phyloP scores from a whole-genome alignment of 1,140 invertebrate genomes.

The Aphelenchoides besseyi region DNA sequence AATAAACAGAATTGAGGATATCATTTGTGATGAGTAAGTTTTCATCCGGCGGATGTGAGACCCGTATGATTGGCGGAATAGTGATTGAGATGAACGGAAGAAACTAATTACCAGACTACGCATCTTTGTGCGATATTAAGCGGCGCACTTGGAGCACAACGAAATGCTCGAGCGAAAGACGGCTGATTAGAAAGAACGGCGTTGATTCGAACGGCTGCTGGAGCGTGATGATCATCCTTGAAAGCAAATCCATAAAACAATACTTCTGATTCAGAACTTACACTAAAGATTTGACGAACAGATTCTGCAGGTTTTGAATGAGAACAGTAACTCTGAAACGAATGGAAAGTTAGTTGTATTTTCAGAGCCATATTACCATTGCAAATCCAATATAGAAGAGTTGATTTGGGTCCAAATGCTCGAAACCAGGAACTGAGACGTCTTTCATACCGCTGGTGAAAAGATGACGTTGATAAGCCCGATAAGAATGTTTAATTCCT shows the following conservation, averaged over 20 bases:
- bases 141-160: not conserved
- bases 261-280: not conserved
- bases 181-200: conserved; percentile 3
- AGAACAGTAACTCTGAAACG: conserved; percentile 16
- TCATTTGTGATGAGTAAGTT: not conserved
- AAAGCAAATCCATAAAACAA: not conserved
- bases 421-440: conserved; percentile 50
- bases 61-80: not conserved
- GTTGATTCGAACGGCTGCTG: conserved; percentile 9
- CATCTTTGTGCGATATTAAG: not conserved
- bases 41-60: not conserved
- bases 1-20: not conserved
- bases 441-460: conserved; percentile 38
- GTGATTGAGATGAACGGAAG: not conserved
- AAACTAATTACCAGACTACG: conserved; percentile 11
- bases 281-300: conserved; percentile 13
- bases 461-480: conserved; percentile 55
- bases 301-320: conserved; percentile 17
- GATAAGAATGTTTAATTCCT: conserved; percentile 64
- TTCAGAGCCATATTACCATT: no score
- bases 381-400: conserved; percentile 48
- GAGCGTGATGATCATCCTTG: conserved; percentile 1
- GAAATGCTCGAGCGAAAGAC: not conserved
- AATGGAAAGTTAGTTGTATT: no score
- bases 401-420: conserved; percentile 49